phyloP scores from a whole-genome alignment of 2,113 vertebrate species.

The Beaufortia kweichowensis region DNA sequence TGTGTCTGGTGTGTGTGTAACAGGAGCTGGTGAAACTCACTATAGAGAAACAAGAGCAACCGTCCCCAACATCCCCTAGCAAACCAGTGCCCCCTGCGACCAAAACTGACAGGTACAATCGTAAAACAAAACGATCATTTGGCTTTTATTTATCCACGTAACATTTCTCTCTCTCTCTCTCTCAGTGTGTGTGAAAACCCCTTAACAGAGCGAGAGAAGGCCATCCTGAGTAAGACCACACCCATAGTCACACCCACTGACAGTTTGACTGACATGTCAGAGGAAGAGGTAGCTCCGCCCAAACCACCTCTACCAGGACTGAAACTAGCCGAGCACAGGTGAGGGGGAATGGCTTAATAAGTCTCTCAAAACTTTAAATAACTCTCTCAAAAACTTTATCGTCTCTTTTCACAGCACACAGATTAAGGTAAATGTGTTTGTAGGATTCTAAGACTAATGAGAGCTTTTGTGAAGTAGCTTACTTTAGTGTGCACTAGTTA shows the following conservation, averaged over 20 bases:
- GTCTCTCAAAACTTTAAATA: too few relatives aligned
- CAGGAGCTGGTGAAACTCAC: slow-evolving; percentile 96
- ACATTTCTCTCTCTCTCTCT: neutral
- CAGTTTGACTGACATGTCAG: slow-evolving; percentile 74
- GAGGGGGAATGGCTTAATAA: slow-evolving; percentile 31
- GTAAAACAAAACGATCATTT: neutral
- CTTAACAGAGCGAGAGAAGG: slow-evolving; percentile 84
- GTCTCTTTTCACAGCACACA: slow-evolving; percentile 30
- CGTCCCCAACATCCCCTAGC: slow-evolving; percentile 88
- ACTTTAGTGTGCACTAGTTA: neutral
- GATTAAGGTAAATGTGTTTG: slow-evolving; percentile 26
- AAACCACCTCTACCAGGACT: slow-evolving; percentile 94
- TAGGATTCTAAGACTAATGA: neutral
- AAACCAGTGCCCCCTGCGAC: slow-evolving; percentile 82
- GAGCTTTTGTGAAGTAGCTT: neutral
- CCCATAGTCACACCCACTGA: slow-evolving; percentile 73
- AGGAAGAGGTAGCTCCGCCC: slow-evolving; percentile 89
- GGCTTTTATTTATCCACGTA: too few relatives aligned
- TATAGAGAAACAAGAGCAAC: slow-evolving; percentile 94
- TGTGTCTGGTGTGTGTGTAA: slow-evolving; percentile 22
- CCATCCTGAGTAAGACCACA: slow-evolving; percentile 82
- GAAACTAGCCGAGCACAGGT: slow-evolving; percentile 93
- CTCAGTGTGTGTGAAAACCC: slow-evolving; percentile 81
- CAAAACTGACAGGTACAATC: slow-evolving; percentile 82
- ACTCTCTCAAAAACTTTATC: too few relatives aligned